Base-by-base conservation (phyloP, 2,888 invertebrate species). In the Dorcus hopei region DNA sequence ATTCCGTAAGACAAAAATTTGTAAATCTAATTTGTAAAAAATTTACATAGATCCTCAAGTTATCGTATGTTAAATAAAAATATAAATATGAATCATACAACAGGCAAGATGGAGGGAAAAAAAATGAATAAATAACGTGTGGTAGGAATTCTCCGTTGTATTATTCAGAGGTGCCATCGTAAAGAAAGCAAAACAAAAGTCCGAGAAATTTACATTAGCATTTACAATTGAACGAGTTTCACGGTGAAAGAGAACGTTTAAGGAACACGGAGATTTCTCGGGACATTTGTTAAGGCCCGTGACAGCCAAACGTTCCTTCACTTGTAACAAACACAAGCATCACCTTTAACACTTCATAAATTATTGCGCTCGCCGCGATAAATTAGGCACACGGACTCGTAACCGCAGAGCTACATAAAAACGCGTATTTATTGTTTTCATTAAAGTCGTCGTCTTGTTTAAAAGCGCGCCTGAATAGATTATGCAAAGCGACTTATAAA, bases 291-390 rank as follows among this genome's bases (percentile, higher is more conserved):
- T 65, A 63, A 57, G 50, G 43, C 39, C 57, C 47, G 59, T 61
- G 65, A 65, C 65, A 63, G 63, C 61, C 61, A 52, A 62, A 61
- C 58, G 65, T 65, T 63, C 58, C 57, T 63, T 61, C 61, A 57
- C 58, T 61, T 65, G 65, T 65, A 62, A 63, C 63, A 58, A 57
- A 61, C 61, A 58, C 59, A 54, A 58, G 62, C 62, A 60, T 65
- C 64, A 64, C 67, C 63, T 67, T 66, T 67, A 67, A 65, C 67
- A 67, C 65, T 59, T 67, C 65, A 67, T 67, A 67, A 65, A 67
- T 67, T 67, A 67, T 64, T 54, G 62, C 60, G 48, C 57, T 47
- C 57, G 54, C 19, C 53, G 59, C 64, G 52, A 65, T 67, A 67
- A 67, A 65, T 67, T 65, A 63, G 56, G 55, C 48, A 59, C 57